phyloP scores from a whole-genome alignment of 2,113 vertebrate species.

The Cyanistes caeruleus region DNA sequence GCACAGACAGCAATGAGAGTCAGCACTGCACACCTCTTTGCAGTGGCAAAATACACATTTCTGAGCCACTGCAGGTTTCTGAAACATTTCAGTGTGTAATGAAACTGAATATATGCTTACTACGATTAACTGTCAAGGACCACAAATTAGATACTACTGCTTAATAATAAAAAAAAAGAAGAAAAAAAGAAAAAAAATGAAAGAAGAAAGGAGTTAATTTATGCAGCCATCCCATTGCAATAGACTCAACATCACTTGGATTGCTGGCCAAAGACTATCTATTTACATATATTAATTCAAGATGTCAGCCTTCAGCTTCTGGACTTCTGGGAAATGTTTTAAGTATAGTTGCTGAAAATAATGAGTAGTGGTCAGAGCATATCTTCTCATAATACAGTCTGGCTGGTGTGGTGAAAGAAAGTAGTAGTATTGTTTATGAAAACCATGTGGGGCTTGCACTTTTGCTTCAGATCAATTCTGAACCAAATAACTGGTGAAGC shows the following conservation, averaged over 20 bases:
- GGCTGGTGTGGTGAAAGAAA: not conserved
- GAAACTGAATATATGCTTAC: not conserved
- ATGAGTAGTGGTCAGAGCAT: not conserved
- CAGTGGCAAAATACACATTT: not conserved
- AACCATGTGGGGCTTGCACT: not conserved
- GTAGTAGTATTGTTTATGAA: not conserved
- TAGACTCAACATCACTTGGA: not conserved
- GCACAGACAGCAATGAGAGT: accelerated
- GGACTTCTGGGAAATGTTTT: not conserved
- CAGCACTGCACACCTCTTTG: not conserved
- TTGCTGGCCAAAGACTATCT: not conserved
- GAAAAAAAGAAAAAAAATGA: too few relatives aligned
- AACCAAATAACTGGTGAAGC: not conserved
- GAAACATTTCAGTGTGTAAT: not conserved
- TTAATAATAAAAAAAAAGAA: not conserved
- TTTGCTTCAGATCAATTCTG: not conserved
- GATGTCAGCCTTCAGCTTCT: not conserved
- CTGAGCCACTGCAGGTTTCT: not conserved
- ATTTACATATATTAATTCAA: not conserved
- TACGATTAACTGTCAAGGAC: not conserved
- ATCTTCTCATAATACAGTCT: not conserved
- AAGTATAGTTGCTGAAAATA: conserved; percentile 1
- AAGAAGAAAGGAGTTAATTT: not conserved
- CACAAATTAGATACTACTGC: not conserved
- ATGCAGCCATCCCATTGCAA: not conserved